Conservation (phyloP, 1,140 invertebrate genomes). For the Lepidurus couesii region DNA sequence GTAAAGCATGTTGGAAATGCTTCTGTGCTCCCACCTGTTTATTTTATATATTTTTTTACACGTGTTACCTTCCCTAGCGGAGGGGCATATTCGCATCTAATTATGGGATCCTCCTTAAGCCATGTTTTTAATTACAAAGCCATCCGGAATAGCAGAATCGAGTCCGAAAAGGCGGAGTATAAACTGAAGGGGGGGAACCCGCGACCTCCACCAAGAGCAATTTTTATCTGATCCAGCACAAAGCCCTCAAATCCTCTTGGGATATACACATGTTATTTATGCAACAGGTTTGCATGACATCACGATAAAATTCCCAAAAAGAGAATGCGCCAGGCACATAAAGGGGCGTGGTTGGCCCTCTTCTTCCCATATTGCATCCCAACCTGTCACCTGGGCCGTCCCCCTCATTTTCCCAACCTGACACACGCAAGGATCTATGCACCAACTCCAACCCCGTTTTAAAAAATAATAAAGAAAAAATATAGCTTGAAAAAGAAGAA, state of each 20-base stretch:
- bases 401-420: constrained; percentile 20
- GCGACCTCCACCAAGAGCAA: neutral
- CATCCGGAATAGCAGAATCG: constrained; percentile 4
- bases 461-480: neutral
- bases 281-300: constrained; percentile 21
- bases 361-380: constrained; percentile 21
- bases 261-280: constrained; percentile 18
- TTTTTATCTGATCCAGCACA: constrained; percentile 12
- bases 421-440: constrained; percentile 21
- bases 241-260: neutral
- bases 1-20: neutral
- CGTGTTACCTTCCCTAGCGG: neutral
- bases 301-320: constrained; percentile 14
- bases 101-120: constrained; percentile 17
- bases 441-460: neutral
- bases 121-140: constrained; percentile 20
- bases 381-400: constrained; percentile 16
- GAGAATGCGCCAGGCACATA: constrained; percentile 17
- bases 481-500: neutral
- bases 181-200: neutral
- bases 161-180: constrained; percentile 4
- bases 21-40: neutral
- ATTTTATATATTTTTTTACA: neutral
- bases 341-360: constrained; percentile 1
- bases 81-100: constrained; percentile 16